phyloP scores from a whole-genome alignment of 2,797 vertebrate species.

The Centropyge bicolor region DNA sequence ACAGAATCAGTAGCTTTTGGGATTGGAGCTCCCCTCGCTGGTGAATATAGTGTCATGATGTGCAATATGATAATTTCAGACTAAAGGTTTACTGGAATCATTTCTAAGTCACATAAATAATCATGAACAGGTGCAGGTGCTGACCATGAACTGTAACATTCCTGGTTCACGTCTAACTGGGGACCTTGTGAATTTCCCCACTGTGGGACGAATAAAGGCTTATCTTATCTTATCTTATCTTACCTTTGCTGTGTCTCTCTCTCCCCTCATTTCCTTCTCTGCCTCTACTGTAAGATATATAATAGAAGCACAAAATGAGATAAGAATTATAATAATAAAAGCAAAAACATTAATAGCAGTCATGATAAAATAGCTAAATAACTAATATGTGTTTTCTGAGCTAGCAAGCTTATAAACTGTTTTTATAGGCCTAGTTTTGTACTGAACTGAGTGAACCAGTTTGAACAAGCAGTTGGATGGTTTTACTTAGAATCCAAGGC shows the following conservation, averaged over 20 bases:
- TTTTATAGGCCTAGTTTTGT: neutral
- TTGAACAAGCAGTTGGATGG: neutral
- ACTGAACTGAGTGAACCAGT: neutral
- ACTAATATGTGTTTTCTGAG: neutral
- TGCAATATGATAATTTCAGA: neutral
- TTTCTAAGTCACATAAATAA: neutral
- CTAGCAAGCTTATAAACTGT: neutral
- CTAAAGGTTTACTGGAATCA: slow-evolving; percentile 7
- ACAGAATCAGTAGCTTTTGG: neutral
- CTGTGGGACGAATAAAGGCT: too few relatives aligned
- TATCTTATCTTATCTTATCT: neutral
- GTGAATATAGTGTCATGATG: neutral
- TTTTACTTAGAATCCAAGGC: neutral
- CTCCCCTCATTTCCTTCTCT: neutral
- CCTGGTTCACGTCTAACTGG: neutral
- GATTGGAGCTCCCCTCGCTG: neutral
- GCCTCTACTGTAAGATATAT: neutral
- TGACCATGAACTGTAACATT: neutral
- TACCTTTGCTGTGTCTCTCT: neutral
- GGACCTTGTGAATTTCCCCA: too few relatives aligned
- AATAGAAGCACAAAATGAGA: neutral
- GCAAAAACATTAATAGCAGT: neutral
- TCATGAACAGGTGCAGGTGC: neutral
- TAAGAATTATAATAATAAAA: neutral
- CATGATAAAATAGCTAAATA: neutral